Evolutionary conservation across 1,140 invertebrate species (phyloP), one percentile per base, ranked within the genome.

Genomic region (Procambarus clarkii): DNA sequence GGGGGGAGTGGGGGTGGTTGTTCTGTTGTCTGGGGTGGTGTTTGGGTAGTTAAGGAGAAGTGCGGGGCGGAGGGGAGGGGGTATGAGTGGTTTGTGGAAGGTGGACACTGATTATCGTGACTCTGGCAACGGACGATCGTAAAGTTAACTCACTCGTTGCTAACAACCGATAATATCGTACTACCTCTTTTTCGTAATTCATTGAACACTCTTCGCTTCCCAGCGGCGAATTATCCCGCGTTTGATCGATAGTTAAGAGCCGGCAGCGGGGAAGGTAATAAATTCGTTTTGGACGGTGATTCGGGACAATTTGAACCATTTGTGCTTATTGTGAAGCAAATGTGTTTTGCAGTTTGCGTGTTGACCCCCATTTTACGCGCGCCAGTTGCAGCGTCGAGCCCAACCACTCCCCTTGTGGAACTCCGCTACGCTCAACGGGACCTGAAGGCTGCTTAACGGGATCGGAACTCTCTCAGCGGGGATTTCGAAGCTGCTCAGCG

Each of bases 71-170:
- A 15, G 13, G 45, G 78, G 2, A 48, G 78, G 78, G 45, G 44
- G 11, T 2, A 2, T 18, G 45, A 46, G 24, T 5, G 7, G 24
- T 3, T 18, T 8, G 78, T 24, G 7, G 21, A 44, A 46, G 8
- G 45, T 24, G 79, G 79, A 45, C 45, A 45, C n/a, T 74, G 69
- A 74, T 34, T 74, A 74, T 74, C 69, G 69, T 5, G n/a, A 74
- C 50, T 54, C 50, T 54, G 50, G 50, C 50, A 54, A 13, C 50
- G 13, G 50, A 8, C 0, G 18, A 60, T 82, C 48, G 48, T 82
- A 74, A 74, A 74, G 69, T 74, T 74, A 74, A 74, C 69, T 74
- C 69, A 34, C 24, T 74, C 69, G 69, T 74, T 24, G 69, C 69
- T 74, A 74, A 74, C 69, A 34, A 74, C 69, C 69, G 21, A 34